Conservation (phyloP, 2,113 vertebrate genomes). For the Lucifuga dentata region DNA sequence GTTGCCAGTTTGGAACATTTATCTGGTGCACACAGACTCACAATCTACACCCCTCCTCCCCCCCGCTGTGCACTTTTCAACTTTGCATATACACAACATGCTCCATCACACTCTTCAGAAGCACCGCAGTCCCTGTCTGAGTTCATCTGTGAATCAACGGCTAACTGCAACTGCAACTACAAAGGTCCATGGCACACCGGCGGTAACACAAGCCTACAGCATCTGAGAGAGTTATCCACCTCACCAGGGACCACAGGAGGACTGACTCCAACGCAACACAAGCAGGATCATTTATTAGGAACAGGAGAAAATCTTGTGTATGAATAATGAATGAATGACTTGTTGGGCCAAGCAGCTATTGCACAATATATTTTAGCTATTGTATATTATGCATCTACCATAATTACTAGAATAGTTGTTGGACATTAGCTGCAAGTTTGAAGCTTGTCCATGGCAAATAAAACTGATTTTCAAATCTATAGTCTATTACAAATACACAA, state of each 20-base stretch:
- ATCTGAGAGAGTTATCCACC: conserved; percentile 20
- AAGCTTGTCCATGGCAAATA: too few species aligned
- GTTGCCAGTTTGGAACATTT: conserved; percentile 21
- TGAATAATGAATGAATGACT: conserved; percentile 16
- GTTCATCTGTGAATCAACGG: conserved; percentile 42
- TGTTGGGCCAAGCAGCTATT: background rate
- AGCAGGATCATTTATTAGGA: background rate
- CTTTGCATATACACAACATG: conserved; percentile 2
- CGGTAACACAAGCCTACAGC: conserved; percentile 21
- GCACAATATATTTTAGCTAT: too few species aligned
- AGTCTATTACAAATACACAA: too few species aligned
- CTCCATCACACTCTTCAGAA: conserved; percentile 12
- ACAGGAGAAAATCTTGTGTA: background rate
- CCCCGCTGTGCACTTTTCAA: background rate
- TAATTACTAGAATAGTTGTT: too few species aligned
- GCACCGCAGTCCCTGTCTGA: conserved; percentile 30
- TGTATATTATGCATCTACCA: too few species aligned
- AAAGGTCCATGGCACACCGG: conserved; percentile 3
- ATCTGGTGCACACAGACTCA: conserved; percentile 11
- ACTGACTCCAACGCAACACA: conserved; percentile 5
- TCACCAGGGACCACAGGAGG: conserved; percentile 5
- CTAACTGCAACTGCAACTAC: conserved; percentile 19
- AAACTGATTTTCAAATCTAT: too few species aligned
- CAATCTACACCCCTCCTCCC: background rate
- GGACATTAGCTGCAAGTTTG: too few species aligned